Base-by-base conservation (phyloP, 2,113 vertebrate species). In the Daphoenositta chrysoptera region DNA sequence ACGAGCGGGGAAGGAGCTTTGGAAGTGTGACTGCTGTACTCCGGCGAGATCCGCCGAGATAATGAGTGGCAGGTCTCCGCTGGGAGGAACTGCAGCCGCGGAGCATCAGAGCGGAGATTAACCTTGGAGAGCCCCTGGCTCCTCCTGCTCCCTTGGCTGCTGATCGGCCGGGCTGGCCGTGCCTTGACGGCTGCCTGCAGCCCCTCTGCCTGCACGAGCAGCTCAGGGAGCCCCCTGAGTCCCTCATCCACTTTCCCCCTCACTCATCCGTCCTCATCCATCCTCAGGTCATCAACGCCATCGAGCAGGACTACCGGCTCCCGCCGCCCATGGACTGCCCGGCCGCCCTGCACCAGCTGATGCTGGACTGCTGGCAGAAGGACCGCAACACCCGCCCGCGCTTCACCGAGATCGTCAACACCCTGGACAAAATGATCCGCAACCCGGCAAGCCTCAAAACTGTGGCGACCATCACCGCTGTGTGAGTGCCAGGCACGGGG, bases 311-410 rank as follows among this genome's bases (percentile, higher is more conserved):
- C 94, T 99, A 99, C 96, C 98, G 99, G 81, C 98, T 99, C 56
- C 99, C 99, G 0, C 99, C 99, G 3, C 99, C 99, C 86, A 99
- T 99, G 99, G 99, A 99, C 97, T 99, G 99, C 77, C 99, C 99
- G 3, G 98, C 99, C 7, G 98, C 99, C 22, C 98, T 99, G 53
- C 99, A 99, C 97, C 99, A 99, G 97, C 97, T 99, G 82, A 99
- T 99, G 99, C 97, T 99, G 91, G 99, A 99, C 97, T 99, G 99
- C 94, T 99, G 99, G 99, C 99, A 99, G 98, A 99, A 99, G 97
- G 99, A 99, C 97, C 99, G 99, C 73, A 99, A 99, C 56, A 98
- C 99, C 63, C 98, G 99, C 81, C 99, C 99, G 11, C 99, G 99
- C 87, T 99, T 99, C 98, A 95, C 98, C 1, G 99, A 99, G 97